Evolutionary conservation across 2,888 invertebrate genomes (phyloP), one percentile per base, ranked within the genome.

Genomic region (Lumbricus terrestris): DNA sequence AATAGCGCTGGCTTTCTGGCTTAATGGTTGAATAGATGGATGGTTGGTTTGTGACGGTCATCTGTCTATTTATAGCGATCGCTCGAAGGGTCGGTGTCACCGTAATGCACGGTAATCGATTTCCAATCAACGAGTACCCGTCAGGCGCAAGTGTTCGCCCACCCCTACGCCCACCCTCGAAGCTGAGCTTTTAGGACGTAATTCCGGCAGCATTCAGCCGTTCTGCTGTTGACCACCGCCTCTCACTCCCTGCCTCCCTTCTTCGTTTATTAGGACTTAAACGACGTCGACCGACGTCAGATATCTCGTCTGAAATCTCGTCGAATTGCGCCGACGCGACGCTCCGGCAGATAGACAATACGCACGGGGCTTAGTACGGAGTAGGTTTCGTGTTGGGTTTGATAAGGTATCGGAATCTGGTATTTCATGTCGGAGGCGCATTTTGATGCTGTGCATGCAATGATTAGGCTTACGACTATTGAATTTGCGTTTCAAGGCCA

Each of bases 281-380:
- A 85, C 69, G 69, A 85, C 37, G 85, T 85, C 85, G 13, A 34
- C 85, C 85, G 85, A 85, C 34, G 35, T 34, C 37, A 34, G 34
- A 85, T 37, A 85, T 85, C 85, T 85, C 85, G 85, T 85, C 37
- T 15, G 34, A 85, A 85, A 85, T 85, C 85, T 85, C 85, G 85
- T 37, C 2, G 20, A 85, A 85, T 85, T 85, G 85, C 85, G 35
- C 15, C 35, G 85, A 85, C 34, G 85, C 85, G 37, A 29, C 85
- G 34, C 18, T 1, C 83, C 33, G 35, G 0, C 29, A 69, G 69
- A 69, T 69, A 69, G 11, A 69, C n/a, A 69, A 69, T n/a, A n/a
- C n/a, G 69, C 69, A 69, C n/a, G 29, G 69, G 69, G 13, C n/a
- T 6, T 69, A 1, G 13, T 69, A 69, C 29, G 69, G 1, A n/a